phyloP scores from a whole-genome alignment of 1,140 invertebrate genomes.

The Philotrypesis tridentata region DNA sequence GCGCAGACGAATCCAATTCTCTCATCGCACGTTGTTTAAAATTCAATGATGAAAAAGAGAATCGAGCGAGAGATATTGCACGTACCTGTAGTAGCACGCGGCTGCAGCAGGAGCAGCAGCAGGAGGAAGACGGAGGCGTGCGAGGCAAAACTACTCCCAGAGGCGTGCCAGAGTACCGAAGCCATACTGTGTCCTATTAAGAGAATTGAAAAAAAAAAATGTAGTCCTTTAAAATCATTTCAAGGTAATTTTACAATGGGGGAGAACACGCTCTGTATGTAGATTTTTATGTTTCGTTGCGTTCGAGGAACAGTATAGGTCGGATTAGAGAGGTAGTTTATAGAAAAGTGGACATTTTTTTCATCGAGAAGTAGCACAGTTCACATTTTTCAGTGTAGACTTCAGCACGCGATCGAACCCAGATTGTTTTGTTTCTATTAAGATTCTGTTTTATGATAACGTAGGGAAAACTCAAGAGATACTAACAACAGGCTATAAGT shows the following conservation, averaged over 20 bases:
- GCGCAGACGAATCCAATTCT: too few species aligned
- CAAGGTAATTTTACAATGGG: background rate
- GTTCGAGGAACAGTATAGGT: too few species aligned
- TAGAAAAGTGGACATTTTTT: too few species aligned
- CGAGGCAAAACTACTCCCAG: slow-evolving; percentile 81
- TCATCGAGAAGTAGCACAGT: too few species aligned
- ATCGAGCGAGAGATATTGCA: slow-evolving; percentile 34
- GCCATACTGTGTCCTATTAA: slow-evolving; percentile 85
- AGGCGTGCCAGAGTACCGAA: slow-evolving; percentile 85
- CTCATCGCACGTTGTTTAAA: background rate
- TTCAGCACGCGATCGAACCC: too few species aligned
- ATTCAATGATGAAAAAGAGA: slow-evolving; percentile 2
- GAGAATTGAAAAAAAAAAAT: background rate
- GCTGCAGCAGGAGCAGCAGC: slow-evolving; percentile 75
- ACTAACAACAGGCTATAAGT: too few species aligned
- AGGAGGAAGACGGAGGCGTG: slow-evolving; percentile 79
- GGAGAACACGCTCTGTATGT: background rate
- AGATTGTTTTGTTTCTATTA: too few species aligned
- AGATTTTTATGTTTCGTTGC: too few species aligned
- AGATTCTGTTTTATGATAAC: too few species aligned
- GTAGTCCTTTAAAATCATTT: background rate
- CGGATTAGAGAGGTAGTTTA: too few species aligned
- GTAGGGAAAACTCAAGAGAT: too few species aligned
- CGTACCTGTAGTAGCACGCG: slow-evolving; percentile 77
- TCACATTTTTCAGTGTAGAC: too few species aligned